Conservation (phyloP, 2,113 vertebrate genomes). For the Gnathochromis pfefferi region DNA sequence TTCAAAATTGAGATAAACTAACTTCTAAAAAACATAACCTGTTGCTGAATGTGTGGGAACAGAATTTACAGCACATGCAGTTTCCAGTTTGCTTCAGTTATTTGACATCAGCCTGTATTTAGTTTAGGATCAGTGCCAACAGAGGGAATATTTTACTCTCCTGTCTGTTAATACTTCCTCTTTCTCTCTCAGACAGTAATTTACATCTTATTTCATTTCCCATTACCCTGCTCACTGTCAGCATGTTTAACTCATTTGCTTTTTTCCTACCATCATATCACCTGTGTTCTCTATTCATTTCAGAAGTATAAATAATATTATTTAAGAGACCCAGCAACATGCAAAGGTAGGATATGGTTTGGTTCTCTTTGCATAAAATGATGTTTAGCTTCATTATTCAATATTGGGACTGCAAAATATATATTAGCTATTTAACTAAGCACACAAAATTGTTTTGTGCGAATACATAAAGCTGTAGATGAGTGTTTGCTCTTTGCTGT, state of each 20-base stretch:
- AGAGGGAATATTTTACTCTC: neutral
- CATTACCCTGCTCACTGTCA: neutral
- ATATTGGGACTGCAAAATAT: neutral
- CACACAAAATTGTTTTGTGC: neutral
- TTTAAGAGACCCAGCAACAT: neutral
- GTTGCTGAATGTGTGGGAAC: rapidly evolving
- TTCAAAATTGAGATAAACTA: neutral
- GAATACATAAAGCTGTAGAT: neutral
- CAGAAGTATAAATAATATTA: neutral
- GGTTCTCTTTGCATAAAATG: neutral
- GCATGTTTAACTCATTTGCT: neutral
- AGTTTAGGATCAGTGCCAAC: neutral
- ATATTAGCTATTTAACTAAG: neutral
- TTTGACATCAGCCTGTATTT: neutral
- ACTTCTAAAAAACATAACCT: neutral
- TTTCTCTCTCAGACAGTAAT: neutral
- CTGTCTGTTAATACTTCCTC: neutral
- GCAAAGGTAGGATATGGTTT: neutral
- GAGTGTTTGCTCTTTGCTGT: neutral
- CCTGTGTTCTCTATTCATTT: neutral
- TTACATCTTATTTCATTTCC: neutral
- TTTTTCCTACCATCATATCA: neutral
- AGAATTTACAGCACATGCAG: neutral
- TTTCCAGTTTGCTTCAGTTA: neutral
- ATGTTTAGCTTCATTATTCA: neutral